Evolutionary conservation across 2,797 vertebrate genomes (phyloP).

Genomic region (Limnodromus scolopaceus): DNA sequence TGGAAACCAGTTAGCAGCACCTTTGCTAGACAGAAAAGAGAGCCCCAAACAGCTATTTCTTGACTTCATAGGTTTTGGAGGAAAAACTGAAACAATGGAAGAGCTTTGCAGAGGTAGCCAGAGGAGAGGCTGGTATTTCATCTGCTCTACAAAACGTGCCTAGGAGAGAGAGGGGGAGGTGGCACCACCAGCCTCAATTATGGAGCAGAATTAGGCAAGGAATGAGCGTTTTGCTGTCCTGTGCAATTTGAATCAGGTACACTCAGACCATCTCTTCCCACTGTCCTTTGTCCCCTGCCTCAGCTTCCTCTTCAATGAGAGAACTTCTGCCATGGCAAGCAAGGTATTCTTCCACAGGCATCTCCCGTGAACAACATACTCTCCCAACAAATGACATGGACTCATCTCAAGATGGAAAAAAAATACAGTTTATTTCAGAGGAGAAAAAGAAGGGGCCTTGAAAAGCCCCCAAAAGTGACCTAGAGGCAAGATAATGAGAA

Average conservation of each 20-base stretch:
- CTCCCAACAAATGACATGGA: not conserved
- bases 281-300: not conserved
- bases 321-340: not conserved
- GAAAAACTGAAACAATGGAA: not conserved
- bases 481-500: conserved; percentile 43
- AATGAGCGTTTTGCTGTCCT: not conserved
- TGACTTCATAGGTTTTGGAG: not conserved
- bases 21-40: not conserved
- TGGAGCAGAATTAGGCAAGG: not conserved
- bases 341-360: not conserved
- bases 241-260: rapidly evolving
- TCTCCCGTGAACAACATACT: not conserved
- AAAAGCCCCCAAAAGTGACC: not conserved
- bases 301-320: not conserved
- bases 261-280: not conserved
- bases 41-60: not conserved
- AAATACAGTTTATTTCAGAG: not conserved
- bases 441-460: not conserved
- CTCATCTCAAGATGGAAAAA: not conserved
- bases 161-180: not conserved
- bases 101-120: not conserved
- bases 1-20: not conserved
- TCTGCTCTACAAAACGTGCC: not conserved
- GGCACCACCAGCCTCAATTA: not conserved
- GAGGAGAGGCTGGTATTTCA: not conserved